phyloP scores from a whole-genome alignment of 2,888 invertebrate genomes.

The Schizaphis graminum region DNA sequence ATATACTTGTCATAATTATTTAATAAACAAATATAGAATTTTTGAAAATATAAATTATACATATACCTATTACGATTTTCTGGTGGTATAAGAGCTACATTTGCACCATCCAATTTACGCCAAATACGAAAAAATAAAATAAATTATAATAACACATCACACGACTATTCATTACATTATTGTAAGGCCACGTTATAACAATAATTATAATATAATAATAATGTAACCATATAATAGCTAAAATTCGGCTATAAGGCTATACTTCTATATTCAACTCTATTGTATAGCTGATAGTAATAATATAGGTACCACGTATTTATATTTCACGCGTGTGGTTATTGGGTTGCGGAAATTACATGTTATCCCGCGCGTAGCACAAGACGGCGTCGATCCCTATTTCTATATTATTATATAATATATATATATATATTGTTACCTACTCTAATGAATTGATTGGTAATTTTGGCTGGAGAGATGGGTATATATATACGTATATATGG shows the following conservation, averaged over 20 bases:
- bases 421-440: neutral
- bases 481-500: neutral
- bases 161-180: constrained; percentile 26
- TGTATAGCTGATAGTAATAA: neutral
- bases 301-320: neutral
- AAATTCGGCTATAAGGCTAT: neutral
- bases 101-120: no score
- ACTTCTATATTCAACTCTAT: neutral
- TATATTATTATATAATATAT: neutral
- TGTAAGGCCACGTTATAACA: neutral
- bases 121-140: neutral
- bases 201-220: constrained; percentile 21
- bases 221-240: neutral
- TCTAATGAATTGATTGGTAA: neutral
- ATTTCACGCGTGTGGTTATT: neutral
- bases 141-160: neutral
- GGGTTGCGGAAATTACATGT: constrained; percentile 34
- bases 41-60: no score
- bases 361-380: neutral
- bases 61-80: no score
- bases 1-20: no score
- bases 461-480: neutral
- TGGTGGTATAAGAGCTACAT: no score
- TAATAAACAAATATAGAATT: no score
- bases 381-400: neutral